Evolutionary conservation across 2,888 invertebrate species (phyloP).

Genomic region (Papilio gigon): DNA sequence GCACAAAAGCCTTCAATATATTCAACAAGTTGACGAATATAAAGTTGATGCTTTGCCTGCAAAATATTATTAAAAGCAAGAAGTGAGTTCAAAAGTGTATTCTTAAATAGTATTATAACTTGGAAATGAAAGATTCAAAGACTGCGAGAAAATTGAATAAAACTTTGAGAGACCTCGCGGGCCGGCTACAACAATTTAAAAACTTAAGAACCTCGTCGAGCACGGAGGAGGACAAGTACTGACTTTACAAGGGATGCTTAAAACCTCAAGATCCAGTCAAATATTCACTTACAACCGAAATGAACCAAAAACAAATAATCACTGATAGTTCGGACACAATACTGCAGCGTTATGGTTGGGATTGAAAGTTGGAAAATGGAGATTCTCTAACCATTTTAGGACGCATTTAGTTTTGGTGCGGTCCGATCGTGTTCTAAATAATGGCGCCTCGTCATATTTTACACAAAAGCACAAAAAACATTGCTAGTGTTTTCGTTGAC

Average conservation of each 20-base stretch:
- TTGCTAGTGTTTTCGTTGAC: constrained; percentile 22
- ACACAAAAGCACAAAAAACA: constrained; percentile 8
- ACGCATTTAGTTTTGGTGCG: not conserved
- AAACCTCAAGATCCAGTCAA: not conserved
- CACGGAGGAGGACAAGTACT: not conserved
- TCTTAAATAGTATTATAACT: constrained; percentile 32
- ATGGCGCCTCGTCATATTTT: constrained; percentile 13
- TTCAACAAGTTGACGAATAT: constrained; percentile 26
- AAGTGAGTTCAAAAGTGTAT: constrained; percentile 26
- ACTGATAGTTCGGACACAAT: too few species aligned
- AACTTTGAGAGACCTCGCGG: constrained; percentile 8
- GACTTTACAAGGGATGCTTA: not conserved
- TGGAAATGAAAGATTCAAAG: constrained; percentile 34
- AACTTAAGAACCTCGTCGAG: constrained; percentile 9
- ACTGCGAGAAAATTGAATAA: constrained; percentile 20
- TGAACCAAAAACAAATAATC: too few species aligned
- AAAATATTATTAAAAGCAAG: not conserved
- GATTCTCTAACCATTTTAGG: not conserved
- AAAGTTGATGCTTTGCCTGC: not conserved
- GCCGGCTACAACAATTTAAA: not conserved
- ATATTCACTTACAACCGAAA: not conserved
- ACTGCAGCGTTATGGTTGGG: too few species aligned
- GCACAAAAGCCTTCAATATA: too few species aligned
- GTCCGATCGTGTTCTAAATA: not conserved
- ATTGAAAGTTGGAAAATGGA: not conserved